Evolutionary conservation across 2,113 vertebrate species (phyloP), one percentile per base, ranked within the genome.

Genomic region (Puntigrus tetrazona): DNA sequence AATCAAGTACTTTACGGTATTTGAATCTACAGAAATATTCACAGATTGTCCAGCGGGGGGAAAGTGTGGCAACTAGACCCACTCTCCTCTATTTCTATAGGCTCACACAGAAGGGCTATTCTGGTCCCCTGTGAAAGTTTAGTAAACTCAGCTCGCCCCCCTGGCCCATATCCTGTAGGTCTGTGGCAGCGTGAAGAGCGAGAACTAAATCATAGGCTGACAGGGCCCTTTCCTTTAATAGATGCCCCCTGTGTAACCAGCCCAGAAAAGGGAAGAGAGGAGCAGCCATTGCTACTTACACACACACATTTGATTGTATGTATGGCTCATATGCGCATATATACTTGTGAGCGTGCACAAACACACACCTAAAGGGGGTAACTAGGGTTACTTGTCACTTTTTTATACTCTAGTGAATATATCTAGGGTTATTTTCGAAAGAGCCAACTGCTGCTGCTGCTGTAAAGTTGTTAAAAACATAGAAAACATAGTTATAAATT

Each of bases 141-240:
- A 88, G 92, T 92, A 92, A 94, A 93, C 92, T 92, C 91, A 92
- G 85, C 87, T 89, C 90, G 89, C 88, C 89, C 89, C 90, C 86
- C 83, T 93, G 89, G 90, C 90, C 91, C 89, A 89, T 88, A 92
- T 93, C 92, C 86, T 89, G 69, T 78, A 84, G 36, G 86, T 89
- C 87, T 88, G 88, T 89, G 89, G 76, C 88, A 72, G 55, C 81
- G 80, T 82, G 81, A 59, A 65, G 67, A 22, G 88, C 16, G 59
- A 85, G 87, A 91, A 83, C 91, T 92, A 89, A 92, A 94, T 93
- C 92, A 91, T 89, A 83, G 89, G 84, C 92, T 94, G 92, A 94
- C 93, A 91, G 91, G 89, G 90, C 86, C 90, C 91, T 92, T 93
- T 93, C 92, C 90, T 92, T 93, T 93, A 92, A 92, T 93, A 93